Evolutionary conservation across 2,113 vertebrate species (phyloP).

Genomic region (Trichomycterus rosablanca): DNA sequence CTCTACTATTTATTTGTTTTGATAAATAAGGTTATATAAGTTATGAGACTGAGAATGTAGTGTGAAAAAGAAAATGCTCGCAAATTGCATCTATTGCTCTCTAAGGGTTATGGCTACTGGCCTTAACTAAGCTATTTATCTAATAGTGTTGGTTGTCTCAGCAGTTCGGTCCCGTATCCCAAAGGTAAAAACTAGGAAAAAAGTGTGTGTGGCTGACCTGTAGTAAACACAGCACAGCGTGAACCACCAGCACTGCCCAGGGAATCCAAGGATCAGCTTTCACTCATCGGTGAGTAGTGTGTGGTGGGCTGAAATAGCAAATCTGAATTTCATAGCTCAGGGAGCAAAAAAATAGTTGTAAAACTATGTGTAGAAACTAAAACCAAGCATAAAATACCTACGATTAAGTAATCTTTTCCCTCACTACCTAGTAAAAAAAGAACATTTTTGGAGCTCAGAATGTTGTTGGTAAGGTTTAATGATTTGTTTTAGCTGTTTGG

Average conservation of each 20-base stretch:
- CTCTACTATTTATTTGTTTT: too few relatives aligned
- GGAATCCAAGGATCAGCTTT: slow-evolving; percentile 7
- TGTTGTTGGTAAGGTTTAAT: not conserved
- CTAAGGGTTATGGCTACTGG: slow-evolving; percentile 1
- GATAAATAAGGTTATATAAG: too few relatives aligned
- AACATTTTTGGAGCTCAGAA: not conserved
- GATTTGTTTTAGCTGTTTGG: not conserved
- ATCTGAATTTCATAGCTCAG: too few relatives aligned
- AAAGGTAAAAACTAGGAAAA: slow-evolving; percentile 8
- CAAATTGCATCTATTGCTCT: too few relatives aligned
- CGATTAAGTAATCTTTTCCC: too few relatives aligned
- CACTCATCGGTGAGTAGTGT: not conserved
- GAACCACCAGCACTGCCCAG: not conserved
- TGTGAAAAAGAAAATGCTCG: not conserved
- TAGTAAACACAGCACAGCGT: not conserved
- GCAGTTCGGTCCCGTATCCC: slow-evolving; percentile 17
- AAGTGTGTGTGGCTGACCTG: not conserved
- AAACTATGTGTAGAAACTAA: too few relatives aligned
- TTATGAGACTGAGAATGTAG: too few relatives aligned
- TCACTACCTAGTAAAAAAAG: not conserved
- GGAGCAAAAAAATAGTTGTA: too few relatives aligned
- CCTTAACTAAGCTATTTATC: slow-evolving; percentile 22
- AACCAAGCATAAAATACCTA: too few relatives aligned
- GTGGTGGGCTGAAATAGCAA: too few relatives aligned
- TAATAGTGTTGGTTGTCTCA: slow-evolving; percentile 23